These are phyloP conservation scores for Aleiodes alternator DNA, from an alignment of 2,888 invertebrate genomes.

Conservation along the genomic window DNA sequence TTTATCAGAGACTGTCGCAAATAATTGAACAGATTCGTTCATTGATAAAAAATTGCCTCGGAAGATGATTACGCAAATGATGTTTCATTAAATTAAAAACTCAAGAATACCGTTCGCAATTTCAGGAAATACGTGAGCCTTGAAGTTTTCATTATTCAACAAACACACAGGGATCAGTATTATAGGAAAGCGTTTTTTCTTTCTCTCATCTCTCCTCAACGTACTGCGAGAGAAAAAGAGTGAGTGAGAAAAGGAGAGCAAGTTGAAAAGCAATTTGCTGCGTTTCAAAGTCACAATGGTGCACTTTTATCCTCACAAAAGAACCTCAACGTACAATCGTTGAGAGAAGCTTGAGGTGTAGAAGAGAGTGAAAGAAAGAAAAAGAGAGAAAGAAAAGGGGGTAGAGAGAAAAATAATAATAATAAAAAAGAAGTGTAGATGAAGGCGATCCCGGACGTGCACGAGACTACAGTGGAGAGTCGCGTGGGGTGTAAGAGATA, in stretches of 20 bases:
- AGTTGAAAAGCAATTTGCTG: constrained; percentile 24
- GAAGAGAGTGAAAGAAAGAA: constrained; percentile 30
- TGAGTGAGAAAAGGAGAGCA: neutral
- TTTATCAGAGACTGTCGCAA: no score
- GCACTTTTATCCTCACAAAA: constrained; percentile 7
- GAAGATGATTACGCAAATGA: neutral
- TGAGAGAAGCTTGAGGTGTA: constrained; percentile 7
- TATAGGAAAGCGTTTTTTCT: neutral
- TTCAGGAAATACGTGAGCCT: neutral
- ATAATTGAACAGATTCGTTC: no score
- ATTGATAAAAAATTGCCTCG: neutral
- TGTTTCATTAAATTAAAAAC: neutral
- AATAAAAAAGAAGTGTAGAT: neutral
- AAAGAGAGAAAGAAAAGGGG: constrained; percentile 8
- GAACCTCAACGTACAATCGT: neutral
- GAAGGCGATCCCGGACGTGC: constrained; percentile 25
- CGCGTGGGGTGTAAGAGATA: constrained; percentile 3
- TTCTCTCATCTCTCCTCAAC: neutral
- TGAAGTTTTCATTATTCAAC: constrained; percentile 14
- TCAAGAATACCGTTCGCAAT: neutral
- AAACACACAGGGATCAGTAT: neutral
- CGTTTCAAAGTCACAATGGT: constrained; percentile 23
- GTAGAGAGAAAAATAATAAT: constrained; percentile 9
- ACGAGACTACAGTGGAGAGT: neutral
- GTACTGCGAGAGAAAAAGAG: neutral